phyloP scores from a whole-genome alignment of 2,113 vertebrate genomes.

The Eleginops maclovinus region DNA sequence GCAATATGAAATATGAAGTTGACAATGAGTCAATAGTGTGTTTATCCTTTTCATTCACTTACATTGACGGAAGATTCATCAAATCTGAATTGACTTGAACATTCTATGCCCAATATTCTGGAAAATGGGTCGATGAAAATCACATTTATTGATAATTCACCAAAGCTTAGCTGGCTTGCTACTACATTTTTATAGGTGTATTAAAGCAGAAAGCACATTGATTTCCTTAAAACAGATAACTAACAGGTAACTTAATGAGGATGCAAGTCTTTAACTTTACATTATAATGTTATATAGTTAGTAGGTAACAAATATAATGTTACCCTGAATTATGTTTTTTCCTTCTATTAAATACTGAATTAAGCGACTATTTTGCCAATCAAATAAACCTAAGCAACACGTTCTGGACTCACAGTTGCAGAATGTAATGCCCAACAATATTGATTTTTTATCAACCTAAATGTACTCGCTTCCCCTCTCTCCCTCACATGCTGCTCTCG shows the following conservation, averaged over 20 bases:
- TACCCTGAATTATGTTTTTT: background rate
- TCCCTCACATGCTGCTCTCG: background rate
- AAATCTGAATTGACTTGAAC: background rate
- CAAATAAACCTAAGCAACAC: background rate
- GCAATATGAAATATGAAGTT: background rate
- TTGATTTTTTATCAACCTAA: background rate
- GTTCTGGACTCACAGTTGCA: background rate
- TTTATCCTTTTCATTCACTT: background rate
- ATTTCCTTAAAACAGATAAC: background rate
- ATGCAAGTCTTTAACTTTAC: slow-evolving; percentile 8
- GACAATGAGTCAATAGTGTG: background rate
- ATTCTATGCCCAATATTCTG: background rate
- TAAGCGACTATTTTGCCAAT: slow-evolving; percentile 6
- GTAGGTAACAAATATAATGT: slow-evolving; percentile 12
- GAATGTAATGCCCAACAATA: slow-evolving; percentile 6
- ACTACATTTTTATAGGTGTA: background rate
- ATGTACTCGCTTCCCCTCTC: background rate
- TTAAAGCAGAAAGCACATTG: background rate
- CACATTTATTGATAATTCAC: background rate
- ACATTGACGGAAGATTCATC: background rate
- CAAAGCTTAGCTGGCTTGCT: background rate
- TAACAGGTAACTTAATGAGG: background rate
- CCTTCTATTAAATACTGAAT: background rate
- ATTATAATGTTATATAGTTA: background rate
- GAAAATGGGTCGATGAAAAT: background rate